Conservation (phyloP, 2,113 vertebrate genomes). For the Poeciliopsis retropinna region DNA sequence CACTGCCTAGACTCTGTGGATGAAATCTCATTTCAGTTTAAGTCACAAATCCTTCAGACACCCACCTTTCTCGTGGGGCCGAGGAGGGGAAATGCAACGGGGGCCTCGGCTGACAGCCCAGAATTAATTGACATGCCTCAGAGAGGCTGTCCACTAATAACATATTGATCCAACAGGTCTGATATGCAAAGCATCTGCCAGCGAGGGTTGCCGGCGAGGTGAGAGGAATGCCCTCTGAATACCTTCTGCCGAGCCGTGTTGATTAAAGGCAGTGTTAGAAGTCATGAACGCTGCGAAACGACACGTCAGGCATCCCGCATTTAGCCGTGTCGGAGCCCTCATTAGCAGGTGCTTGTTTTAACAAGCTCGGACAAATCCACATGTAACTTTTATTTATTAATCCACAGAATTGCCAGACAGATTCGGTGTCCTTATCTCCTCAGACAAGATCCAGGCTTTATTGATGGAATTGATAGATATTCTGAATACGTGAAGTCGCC, state of each 20-base stretch:
- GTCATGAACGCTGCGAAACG: slow-evolving; percentile 59
- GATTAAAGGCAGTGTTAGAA: slow-evolving; percentile 76
- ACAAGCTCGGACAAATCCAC: slow-evolving; percentile 27
- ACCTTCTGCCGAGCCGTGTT: slow-evolving; percentile 72
- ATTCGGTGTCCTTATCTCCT: not conserved
- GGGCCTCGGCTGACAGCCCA: slow-evolving; percentile 82
- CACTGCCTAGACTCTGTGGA: slow-evolving; percentile 9
- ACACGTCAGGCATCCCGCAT: slow-evolving; percentile 51
- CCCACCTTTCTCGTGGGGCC: slow-evolving; percentile 55
- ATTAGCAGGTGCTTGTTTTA: slow-evolving; percentile 53
- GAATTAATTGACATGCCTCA: slow-evolving; percentile 89
- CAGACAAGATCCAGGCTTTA: not conserved
- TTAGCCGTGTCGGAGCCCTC: slow-evolving; percentile 48
- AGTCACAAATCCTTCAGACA: slow-evolving; percentile 58
- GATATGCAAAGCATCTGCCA: slow-evolving; percentile 89
- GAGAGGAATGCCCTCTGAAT: slow-evolving; percentile 81
- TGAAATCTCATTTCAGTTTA: slow-evolving; percentile 38
- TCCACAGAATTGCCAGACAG: slow-evolving; percentile 8
- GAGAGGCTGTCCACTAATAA: slow-evolving; percentile 94
- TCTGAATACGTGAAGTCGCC: not conserved
- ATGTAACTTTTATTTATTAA: slow-evolving; percentile 38
- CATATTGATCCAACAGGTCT: slow-evolving; percentile 88
- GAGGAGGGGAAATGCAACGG: slow-evolving; percentile 51
- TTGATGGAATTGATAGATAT: not conserved
- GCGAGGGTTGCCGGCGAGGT: slow-evolving; percentile 71